Evolutionary conservation across 2,888 invertebrate genomes (phyloP), one percentile per base, ranked within the genome.

Genomic region (Eristalis pertinax): DNA sequence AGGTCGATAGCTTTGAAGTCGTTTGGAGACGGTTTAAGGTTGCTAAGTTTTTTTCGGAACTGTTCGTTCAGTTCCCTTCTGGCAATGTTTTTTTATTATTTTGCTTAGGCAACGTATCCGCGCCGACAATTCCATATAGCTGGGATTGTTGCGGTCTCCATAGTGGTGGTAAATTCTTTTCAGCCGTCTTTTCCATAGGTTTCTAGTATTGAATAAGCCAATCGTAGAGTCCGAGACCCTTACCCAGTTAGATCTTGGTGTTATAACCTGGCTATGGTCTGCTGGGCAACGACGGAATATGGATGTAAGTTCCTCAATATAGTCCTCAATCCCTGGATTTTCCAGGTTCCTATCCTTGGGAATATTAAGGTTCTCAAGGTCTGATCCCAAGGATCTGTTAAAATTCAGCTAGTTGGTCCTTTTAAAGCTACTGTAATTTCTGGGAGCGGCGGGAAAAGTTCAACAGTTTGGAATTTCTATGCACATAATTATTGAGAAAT

Each of bases 1-100:
- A 29, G 72, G 38, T 72, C 26, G 8, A 72, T 72, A 3, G 24
- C 2, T 41, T 41, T 72, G 3, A 72, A 72, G 1, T 62, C 41
- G 26, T 72, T 62, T 1, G 72, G 1, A 5, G 72, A 72, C 2
- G 72, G 72, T 24, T 41, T 62, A 3, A 72, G 15, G 3, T 24
- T 72, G 1, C 26, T 62, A 5, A 72, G n/a, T 4, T 72, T 62
- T 2, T 4, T 38, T 41, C 62, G 62, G 1, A 70, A 62, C 8
- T 60, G 24, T 22, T 70, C 41, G 5, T 70, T 70, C 1, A 26
- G 1, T 22, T 70, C n/a, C n/a, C n/a, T n/a, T n/a, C n/a, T n/a
- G n/a, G n/a, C 70, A 4, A 56, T 32, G n/a, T n/a, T n/a, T 32
- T n/a, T 69, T 58, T 4, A 69, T 69, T 3, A 69, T 32, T 35